phyloP scores from a whole-genome alignment of 1,140 invertebrate genomes.

The Arctopsyche grandis region DNA sequence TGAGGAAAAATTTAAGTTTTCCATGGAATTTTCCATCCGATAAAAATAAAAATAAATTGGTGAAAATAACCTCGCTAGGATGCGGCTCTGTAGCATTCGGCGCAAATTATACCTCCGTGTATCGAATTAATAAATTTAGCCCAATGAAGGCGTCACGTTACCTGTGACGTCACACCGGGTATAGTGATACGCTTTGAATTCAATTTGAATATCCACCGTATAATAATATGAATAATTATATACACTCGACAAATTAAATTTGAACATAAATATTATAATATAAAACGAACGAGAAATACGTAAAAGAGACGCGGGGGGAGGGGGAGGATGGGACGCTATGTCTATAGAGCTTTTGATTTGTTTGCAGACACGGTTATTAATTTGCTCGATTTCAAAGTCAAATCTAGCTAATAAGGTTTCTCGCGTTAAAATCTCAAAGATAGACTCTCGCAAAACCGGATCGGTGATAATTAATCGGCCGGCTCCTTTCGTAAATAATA shows the following conservation, averaged over 20 bases:
- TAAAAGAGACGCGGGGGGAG: too few species aligned
- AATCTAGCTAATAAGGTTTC: slow-evolving; percentile 29
- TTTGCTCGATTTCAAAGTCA: slow-evolving; percentile 4
- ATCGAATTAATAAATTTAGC: slow-evolving; percentile 51
- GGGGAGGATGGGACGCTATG: too few species aligned
- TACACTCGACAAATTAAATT: not conserved
- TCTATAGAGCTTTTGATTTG: too few species aligned
- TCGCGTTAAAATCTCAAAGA: slow-evolving; percentile 41
- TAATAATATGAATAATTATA: not conserved
- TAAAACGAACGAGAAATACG: not conserved
- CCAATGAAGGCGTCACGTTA: slow-evolving; percentile 44
- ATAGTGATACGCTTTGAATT: slow-evolving; percentile 33
- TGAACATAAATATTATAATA: not conserved
- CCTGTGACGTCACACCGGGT: slow-evolving; percentile 14
- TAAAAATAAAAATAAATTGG: too few species aligned
- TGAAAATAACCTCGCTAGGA: too few species aligned
- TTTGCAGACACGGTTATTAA: too few species aligned
- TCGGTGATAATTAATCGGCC: slow-evolving; percentile 12
- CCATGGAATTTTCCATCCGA: too few species aligned
- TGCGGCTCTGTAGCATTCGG: not conserved
- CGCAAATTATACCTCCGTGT: slow-evolving; percentile 47
- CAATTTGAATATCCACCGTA: slow-evolving; percentile 9
- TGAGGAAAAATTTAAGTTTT: too few species aligned
- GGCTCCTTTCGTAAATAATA: slow-evolving; percentile 11
- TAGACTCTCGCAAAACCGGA: slow-evolving; percentile 23